These are phyloP conservation scores for Callipepla squamata DNA, from an alignment of 2,113 vertebrate genomes.

Conservation along the genomic window DNA sequence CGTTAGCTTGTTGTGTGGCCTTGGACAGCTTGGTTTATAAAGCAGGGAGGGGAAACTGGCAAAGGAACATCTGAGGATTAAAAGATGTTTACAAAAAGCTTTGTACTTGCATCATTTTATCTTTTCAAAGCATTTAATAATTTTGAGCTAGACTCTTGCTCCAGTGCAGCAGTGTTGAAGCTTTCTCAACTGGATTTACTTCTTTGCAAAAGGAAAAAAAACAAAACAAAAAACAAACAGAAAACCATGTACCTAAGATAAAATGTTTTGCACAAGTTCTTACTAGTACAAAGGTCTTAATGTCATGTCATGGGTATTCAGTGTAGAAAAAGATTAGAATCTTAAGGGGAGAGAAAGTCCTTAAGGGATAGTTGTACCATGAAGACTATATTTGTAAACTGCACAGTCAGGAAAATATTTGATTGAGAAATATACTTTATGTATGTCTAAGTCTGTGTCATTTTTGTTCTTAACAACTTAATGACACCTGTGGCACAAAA, in stretches of 20 bases:
- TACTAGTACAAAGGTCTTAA: not conserved
- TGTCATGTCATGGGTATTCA: not conserved
- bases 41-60: not conserved
- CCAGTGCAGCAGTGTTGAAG: not conserved
- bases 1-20: slow-evolving; percentile 7
- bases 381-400: not conserved
- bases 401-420: not conserved
- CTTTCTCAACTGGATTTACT: not conserved
- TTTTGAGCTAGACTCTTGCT: not conserved
- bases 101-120: slow-evolving; percentile 38
- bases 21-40: not conserved
- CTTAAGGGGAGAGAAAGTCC: not conserved
- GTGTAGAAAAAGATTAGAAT: not conserved
- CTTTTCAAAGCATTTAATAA: slow-evolving; percentile 42
- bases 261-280: not conserved
- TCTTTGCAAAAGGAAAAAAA: not conserved
- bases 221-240: no score
- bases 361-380: not conserved
- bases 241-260: not conserved
- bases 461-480: not conserved
- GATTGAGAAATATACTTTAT: not conserved
- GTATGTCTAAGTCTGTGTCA: not conserved
- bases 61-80: slow-evolving; percentile 7
- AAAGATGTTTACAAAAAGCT: slow-evolving; percentile 44
- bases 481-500: not conserved